phyloP scores from a whole-genome alignment of 92 coral and sea anemone genomes.

The Heteractis magnifica region DNA sequence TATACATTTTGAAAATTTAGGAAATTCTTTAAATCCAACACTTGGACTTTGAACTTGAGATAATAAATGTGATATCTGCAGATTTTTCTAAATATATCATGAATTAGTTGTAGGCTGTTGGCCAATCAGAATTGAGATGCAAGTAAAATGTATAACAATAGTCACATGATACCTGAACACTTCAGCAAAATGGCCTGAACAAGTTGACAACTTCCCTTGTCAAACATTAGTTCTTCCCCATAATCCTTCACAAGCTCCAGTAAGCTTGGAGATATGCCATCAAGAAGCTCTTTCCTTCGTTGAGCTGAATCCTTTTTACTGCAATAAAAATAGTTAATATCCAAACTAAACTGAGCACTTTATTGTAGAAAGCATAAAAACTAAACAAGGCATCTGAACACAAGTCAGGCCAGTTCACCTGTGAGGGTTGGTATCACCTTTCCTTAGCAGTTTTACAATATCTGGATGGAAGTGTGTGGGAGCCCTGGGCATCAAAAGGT shows the following conservation, averaged over 20 bases:
- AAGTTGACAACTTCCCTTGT: conserved; percentile 86
- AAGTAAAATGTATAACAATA: neutral
- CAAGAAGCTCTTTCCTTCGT: conserved; percentile 79
- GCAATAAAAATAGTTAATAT: neutral
- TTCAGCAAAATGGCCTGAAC: conserved; percentile 65
- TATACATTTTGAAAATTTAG: too few relatives aligned
- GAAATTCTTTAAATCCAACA: too few relatives aligned
- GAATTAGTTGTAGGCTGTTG: too few relatives aligned
- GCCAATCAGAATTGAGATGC: too few relatives aligned
- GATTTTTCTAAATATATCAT: neutral
- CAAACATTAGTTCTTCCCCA: conserved; percentile 73
- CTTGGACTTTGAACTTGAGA: too few relatives aligned
- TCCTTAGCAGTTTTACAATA: conserved; percentile 58
- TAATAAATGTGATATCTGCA: neutral
- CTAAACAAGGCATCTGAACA: too few relatives aligned
- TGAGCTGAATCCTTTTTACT: conserved; percentile 77
- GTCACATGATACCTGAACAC: conserved; percentile 44
- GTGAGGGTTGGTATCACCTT: conserved; percentile 76
- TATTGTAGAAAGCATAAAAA: too few relatives aligned
- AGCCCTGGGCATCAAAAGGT: conserved; percentile 80
- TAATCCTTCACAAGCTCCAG: conserved; percentile 69
- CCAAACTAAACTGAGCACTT: too few relatives aligned
- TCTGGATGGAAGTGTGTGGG: conserved; percentile 81
- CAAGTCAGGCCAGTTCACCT: conserved; percentile 38
- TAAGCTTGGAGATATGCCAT: conserved; percentile 78